Base-by-base conservation (phyloP, 2,113 vertebrate species). In the Pituophis catenifer region DNA sequence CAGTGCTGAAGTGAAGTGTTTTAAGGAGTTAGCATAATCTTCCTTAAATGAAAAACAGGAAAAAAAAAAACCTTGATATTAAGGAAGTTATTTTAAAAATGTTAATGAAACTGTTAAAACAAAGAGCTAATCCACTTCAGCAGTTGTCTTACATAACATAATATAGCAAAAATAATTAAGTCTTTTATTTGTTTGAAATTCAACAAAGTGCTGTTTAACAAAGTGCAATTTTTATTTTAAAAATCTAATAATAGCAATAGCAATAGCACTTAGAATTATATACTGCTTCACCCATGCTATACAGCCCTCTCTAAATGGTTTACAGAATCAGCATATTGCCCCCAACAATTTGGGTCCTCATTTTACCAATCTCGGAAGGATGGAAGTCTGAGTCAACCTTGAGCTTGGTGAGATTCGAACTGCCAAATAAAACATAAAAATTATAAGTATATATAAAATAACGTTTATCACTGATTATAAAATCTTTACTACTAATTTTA, bases 41-140 rank as follows among this genome's bases (percentile, higher is more conserved):
- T 95, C 90, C 94, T 96, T 97, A 97, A 97, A 98, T 96, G 97
- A 96, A 97, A 89, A 96, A 97, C 97, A 98, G 97, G 97, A 96
- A 97, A 96, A 95, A 95, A 97, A 96, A 95, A 97, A 96, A 0
- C 7, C 81, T 65, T 97, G 62, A 96, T 91, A 96, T 97, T 97
- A 97, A 96, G 94, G 91, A 81, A 90, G 92, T 95, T 98, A 97
- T 97, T 93, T 93, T 98, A 97, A 95, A 97, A 96, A 95, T 89
- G 95, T 95, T 93, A 94, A 95, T 95, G 95, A 97, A 94, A 94
- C 93, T 91, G 94, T 93, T 96, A 95, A 95, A 96, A 97, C 96
- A 95, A 97, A 94, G 95, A 95, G 93, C 93, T 97, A 97, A 97
- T 95, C 94, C 94, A 94, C 95, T 94, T 95, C 96, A 95, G 94